Evolutionary conservation across 2,797 vertebrate genomes (phyloP).

Genomic region (Microchirus variegatus): DNA sequence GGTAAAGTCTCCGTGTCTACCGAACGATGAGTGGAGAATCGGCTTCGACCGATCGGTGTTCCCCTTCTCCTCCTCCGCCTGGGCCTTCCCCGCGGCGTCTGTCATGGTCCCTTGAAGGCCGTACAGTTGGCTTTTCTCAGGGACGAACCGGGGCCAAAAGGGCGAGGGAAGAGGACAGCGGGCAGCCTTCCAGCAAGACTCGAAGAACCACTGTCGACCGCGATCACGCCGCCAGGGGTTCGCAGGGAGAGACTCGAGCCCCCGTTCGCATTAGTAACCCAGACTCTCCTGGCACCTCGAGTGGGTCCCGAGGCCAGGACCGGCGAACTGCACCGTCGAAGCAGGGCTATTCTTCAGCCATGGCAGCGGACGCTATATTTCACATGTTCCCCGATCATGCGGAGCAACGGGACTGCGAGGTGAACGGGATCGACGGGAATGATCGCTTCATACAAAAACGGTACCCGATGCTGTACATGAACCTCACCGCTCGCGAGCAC

Average conservation of each 20-base stretch:
- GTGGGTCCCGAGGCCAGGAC: neutral
- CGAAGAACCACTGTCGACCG: too few species aligned
- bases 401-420: neutral
- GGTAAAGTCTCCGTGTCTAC: neutral
- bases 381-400: constrained; percentile 12
- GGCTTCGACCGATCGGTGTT: neutral
- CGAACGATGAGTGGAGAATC: neutral
- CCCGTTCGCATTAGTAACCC: too few species aligned
- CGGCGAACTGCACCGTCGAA: neutral
- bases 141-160: too few species aligned
- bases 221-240: too few species aligned
- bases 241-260: too few species aligned
- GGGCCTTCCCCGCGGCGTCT: too few species aligned
- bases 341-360: neutral
- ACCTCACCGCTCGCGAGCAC: neutral
- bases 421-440: neutral
- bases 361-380: constrained; percentile 5
- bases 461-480: constrained; percentile 35
- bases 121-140: too few species aligned
- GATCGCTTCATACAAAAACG: constrained; percentile 20
- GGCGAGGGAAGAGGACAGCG: too few species aligned
- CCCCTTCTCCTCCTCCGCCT: neutral
- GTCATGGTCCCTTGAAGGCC: too few species aligned
- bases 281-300: too few species aligned
- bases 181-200: too few species aligned